These are phyloP conservation scores for Volucella inanis DNA, from an alignment of 2,888 invertebrate genomes.

Conservation along the genomic window DNA sequence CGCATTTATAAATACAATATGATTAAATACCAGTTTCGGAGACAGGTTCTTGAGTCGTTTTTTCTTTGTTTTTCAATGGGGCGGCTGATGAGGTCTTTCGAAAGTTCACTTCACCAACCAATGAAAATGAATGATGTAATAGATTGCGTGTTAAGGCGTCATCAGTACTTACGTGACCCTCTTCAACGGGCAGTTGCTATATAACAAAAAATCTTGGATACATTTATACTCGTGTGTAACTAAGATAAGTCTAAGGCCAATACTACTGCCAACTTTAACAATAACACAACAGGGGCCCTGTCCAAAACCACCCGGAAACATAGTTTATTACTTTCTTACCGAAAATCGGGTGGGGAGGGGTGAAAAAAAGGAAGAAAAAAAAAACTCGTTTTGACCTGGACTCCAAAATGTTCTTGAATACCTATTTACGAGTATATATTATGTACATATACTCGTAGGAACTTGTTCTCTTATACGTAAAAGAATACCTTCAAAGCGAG, in stretches of 20 bases:
- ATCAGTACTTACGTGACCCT: conserved; percentile 64
- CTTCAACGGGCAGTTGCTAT: conserved; percentile 56
- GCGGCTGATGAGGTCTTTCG: conserved; percentile 16
- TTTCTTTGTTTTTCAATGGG: background rate
- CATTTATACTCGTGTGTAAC: conserved; percentile 18
- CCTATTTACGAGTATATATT: background rate
- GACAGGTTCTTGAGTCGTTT: conserved; percentile 1
- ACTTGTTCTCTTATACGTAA: no score
- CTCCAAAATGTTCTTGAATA: conserved; percentile 22
- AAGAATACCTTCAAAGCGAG: conserved; percentile 25
- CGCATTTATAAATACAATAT: conserved; percentile 54
- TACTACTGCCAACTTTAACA: conserved; percentile 25
- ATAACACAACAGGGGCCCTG: conserved; percentile 9
- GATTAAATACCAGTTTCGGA: conserved; percentile 34
- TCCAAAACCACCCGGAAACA: conserved; percentile 32
- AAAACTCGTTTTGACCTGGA: conserved; percentile 14
- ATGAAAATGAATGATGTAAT: conserved; percentile 70
- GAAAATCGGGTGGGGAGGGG: conserved; percentile 27
- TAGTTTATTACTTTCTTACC: conserved; percentile 50
- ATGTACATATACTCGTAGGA: no score
- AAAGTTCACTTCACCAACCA: conserved; percentile 20
- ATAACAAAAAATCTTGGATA: conserved; percentile 20
- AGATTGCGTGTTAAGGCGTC: conserved; percentile 70
- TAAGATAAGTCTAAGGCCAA: conserved; percentile 59
- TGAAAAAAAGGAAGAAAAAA: background rate